Conservation (phyloP, 2,113 vertebrate species). For the Apus apus region DNA sequence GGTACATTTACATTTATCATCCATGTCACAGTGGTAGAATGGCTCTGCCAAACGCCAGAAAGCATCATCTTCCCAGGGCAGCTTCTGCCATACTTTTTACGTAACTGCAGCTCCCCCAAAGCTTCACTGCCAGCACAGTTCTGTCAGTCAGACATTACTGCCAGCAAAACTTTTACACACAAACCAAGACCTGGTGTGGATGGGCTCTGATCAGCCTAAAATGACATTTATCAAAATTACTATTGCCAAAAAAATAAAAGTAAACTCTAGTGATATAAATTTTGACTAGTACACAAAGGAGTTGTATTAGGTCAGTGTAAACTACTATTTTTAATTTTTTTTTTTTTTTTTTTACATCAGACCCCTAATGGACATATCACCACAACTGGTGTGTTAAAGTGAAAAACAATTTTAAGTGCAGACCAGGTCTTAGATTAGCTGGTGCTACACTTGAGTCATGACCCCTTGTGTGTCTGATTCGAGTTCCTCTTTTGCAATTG, state of each 20-base stretch:
- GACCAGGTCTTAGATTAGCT: not conserved
- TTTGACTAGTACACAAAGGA: not conserved
- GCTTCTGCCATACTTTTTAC: slow-evolving; percentile 1
- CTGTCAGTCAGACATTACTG: not conserved
- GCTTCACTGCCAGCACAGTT: not conserved
- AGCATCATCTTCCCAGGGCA: not conserved
- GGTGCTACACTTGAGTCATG: not conserved
- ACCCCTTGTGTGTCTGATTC: not conserved
- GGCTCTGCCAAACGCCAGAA: not conserved
- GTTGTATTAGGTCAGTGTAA: not conserved
- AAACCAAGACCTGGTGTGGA: not conserved
- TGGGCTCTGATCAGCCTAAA: not conserved
- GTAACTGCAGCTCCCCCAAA: not conserved
- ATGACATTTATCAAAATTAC: not conserved
- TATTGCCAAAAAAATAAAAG: not conserved
- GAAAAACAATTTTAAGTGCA: not conserved
- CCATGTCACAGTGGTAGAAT: not conserved
- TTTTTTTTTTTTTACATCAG: not conserved
- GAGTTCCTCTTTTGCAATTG: not conserved
- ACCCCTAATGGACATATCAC: not conserved
- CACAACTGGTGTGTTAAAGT: not conserved
- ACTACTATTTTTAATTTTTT: not conserved
- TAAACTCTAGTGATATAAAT: not conserved
- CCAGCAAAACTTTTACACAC: not conserved
- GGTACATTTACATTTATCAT: not conserved